phyloP scores from a whole-genome alignment of 2,113 vertebrate species.

The Bucco capensis region DNA sequence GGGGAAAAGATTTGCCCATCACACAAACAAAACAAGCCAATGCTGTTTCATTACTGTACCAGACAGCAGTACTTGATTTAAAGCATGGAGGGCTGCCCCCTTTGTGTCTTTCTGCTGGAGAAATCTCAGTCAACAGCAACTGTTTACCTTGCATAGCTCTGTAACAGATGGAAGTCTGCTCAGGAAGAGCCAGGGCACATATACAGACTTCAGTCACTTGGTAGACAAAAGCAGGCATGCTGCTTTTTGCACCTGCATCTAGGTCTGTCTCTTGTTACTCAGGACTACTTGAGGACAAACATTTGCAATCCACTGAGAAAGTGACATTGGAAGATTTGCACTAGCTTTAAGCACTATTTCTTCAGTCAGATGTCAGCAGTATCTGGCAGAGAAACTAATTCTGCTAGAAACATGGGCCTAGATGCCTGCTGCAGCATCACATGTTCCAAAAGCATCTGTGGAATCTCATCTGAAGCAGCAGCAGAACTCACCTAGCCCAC shows the following conservation, averaged over 20 bases:
- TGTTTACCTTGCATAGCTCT: neutral
- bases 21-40: neutral
- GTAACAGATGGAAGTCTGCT: constrained; percentile 14
- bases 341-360: neutral
- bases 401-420: neutral
- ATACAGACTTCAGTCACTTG: constrained; percentile 16
- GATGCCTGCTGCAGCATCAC: fast-evolving
- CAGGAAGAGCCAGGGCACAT: neutral
- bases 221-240: constrained; percentile 9
- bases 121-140: neutral
- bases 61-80: neutral
- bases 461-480: neutral
- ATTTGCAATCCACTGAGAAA: neutral
- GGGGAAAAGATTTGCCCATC: neutral
- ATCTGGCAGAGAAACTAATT: neutral
- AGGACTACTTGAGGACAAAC: neutral
- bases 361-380: neutral
- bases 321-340: neutral
- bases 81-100: neutral
- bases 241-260: neutral
- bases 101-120: constrained; percentile 6
- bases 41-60: neutral
- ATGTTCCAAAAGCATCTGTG: neutral
- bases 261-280: neutral
- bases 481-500: neutral